A percentile compares a stretch with the other conserved stretches of the same genome.
Conservation (phyloP, 2,888 invertebrate genomes). For the Papilio elwesi region DNA sequence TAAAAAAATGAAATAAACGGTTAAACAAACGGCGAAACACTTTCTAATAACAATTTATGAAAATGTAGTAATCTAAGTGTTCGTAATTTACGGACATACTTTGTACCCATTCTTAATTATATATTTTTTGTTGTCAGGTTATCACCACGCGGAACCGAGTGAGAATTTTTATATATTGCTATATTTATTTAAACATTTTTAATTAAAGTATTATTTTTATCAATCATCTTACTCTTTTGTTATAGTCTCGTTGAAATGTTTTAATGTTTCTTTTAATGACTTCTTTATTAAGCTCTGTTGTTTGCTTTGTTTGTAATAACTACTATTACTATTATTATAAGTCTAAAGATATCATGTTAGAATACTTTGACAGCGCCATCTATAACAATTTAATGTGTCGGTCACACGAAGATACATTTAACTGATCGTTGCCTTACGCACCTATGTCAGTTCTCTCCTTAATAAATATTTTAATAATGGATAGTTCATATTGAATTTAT, state of each 20-base stretch:
- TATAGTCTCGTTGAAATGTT: neutral
- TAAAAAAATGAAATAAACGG: no score
- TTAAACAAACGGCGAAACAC: neutral
- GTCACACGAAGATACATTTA: no score
- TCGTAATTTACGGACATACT: neutral
- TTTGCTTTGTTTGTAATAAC: no score
- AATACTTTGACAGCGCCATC: no score
- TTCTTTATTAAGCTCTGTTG: neutral
- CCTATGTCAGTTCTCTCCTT: no score
- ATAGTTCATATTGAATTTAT: no score
- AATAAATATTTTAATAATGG: no score
- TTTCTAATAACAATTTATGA: neutral
- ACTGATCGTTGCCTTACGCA: no score
- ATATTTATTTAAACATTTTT: slow-evolving; percentile 22
- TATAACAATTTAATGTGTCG: no score
- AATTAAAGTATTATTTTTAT: neutral
- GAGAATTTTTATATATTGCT: slow-evolving; percentile 40
- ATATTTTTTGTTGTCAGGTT: slow-evolving; percentile 48
- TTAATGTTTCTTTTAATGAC: neutral
- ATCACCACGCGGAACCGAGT: slow-evolving; percentile 47
- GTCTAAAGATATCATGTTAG: no score
- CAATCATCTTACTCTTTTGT: neutral
- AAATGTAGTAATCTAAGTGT: neutral
- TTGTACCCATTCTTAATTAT: slow-evolving; percentile 31
- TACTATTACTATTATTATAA: no score